Percentiles rank a stretch among this genome's conserved stretches.
phyloP scores from a whole-genome alignment of 2,113 vertebrate species.

The Entosphenus tridentatus region DNA sequence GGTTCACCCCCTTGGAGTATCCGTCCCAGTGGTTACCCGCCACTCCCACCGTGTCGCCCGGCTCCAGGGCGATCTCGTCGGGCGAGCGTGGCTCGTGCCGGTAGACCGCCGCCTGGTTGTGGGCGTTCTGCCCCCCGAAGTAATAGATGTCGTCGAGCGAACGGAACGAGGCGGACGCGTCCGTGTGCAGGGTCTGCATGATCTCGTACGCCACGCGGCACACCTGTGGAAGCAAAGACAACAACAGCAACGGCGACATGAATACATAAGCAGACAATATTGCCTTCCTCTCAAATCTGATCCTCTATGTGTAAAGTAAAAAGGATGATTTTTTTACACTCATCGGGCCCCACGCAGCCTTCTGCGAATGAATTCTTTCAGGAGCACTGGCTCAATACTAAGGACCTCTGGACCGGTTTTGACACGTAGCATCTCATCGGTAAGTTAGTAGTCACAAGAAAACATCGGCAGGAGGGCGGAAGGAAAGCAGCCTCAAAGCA shows the following conservation, averaged over 20 bases:
- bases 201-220: conserved; percentile 96
- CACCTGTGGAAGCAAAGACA: conserved; percentile 31
- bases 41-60: conserved; percentile 77
- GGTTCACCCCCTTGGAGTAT: conserved; percentile 91
- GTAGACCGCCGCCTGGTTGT: conserved; percentile 88
- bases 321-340: too few species aligned
- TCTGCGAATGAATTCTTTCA: too few species aligned
- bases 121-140: conserved; percentile 91
- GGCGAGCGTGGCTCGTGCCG: conserved; percentile 55
- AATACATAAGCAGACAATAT: too few species aligned
- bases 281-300: too few species aligned
- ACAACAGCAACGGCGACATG: conserved; percentile 6
- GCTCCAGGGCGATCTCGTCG: conserved; percentile 82
- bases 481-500: too few species aligned
- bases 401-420: too few species aligned
- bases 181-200: conserved; percentile 89
- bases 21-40: conserved; percentile 98
- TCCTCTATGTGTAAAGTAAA: too few species aligned
- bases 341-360: too few species aligned
- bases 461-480: too few species aligned
- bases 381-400: too few species aligned
- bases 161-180: conserved; percentile 77
- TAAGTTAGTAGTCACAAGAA: too few species aligned
- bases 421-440: too few species aligned
- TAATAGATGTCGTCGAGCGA: conserved; percentile 98